A percentile compares a stretch with the other conserved stretches of the same genome.
phyloP scores from a whole-genome alignment of 37 sponge, comb jelly and placozoan species.

The Petrosia ficiformis region DNA sequence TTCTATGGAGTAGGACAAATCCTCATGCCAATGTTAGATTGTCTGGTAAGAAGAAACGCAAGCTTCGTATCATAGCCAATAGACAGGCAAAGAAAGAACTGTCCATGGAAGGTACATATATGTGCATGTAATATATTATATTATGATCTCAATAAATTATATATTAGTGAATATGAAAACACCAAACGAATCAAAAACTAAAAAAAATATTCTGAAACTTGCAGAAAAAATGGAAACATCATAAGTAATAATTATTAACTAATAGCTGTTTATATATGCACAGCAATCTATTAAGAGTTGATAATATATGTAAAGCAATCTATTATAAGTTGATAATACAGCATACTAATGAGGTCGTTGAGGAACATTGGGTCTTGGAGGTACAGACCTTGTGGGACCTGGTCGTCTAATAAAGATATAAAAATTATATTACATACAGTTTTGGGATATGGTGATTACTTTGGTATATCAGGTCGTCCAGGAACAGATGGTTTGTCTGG shows the following conservation, averaged over 20 bases:
- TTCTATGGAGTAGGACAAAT: too few species aligned
- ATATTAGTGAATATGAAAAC: too few species aligned
- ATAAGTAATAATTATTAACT: too few species aligned
- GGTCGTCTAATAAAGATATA: not conserved
- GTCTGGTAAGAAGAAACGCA: slow-evolving; percentile 58
- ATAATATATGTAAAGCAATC: too few species aligned
- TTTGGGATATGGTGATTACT: slow-evolving; percentile 6
- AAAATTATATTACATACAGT: not conserved
- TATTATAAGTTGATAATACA: not conserved
- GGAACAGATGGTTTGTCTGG: slow-evolving; percentile 1
- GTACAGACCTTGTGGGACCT: not conserved
- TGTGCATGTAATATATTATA: too few species aligned
- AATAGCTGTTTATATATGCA: too few species aligned
- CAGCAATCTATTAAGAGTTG: too few species aligned
- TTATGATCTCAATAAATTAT: too few species aligned
- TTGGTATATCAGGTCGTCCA: slow-evolving; percentile 28
- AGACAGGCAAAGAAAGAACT: slow-evolving; percentile 15
- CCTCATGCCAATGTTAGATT: slow-evolving; percentile 59
- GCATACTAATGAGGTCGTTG: not conserved
- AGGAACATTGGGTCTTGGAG: not conserved
- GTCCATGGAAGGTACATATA: too few species aligned
- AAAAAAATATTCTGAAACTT: too few species aligned
- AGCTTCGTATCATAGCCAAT: slow-evolving; percentile 29
- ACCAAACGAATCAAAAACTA: too few species aligned
- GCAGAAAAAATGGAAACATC: too few species aligned